A percentile compares a stretch with the other conserved stretches of the same genome.
These are phyloP conservation scores for Stegophylla sp. DNA, from an alignment of 2,888 invertebrate genomes.

Conservation along the genomic window DNA sequence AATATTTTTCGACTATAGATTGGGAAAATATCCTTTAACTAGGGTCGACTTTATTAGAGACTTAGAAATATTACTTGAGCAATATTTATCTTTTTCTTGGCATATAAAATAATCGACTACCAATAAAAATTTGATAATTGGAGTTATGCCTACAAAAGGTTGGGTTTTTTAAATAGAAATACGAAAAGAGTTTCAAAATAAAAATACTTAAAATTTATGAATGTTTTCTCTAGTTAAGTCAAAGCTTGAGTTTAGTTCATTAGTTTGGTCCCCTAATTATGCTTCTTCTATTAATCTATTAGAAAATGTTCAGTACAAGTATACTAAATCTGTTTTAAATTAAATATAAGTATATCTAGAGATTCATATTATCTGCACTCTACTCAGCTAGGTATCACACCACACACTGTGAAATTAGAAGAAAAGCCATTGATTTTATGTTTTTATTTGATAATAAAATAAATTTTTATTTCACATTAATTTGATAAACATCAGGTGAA, in stretches of 20 bases:
- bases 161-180: too few relatives aligned
- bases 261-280: neutral
- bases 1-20: too few relatives aligned
- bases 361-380: neutral
- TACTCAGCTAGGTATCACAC: neutral
- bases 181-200: too few relatives aligned
- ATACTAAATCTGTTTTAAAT: neutral
- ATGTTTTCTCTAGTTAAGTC: neutral
- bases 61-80: too few relatives aligned
- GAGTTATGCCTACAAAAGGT: too few relatives aligned
- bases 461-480: neutral
- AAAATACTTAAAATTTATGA: neutral
- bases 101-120: too few relatives aligned
- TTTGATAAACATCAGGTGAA: neutral
- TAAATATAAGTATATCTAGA: neutral
- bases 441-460: neutral
- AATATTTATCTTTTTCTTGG: too few relatives aligned
- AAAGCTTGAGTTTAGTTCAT: neutral
- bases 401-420: neutral
- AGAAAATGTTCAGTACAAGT: neutral
- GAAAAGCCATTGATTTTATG: neutral
- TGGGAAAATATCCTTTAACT: too few relatives aligned
- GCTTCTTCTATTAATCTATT: neutral
- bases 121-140: too few relatives aligned
- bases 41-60: too few relatives aligned